These are phyloP conservation scores for Lobophora halterata DNA, from an alignment of 2,888 invertebrate species.

Conservation along the genomic window DNA sequence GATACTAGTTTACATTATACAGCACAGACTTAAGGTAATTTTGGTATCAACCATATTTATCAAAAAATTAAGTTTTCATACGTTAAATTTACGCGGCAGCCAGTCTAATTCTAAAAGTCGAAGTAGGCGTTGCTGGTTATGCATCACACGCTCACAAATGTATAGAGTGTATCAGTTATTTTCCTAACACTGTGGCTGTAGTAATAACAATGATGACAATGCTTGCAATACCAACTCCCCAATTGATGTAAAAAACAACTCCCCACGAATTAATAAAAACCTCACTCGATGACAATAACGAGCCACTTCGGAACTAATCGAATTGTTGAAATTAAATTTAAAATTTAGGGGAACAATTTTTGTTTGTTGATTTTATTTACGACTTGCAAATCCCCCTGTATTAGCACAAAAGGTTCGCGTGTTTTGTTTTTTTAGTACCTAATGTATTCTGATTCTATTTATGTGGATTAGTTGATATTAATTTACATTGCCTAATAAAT, in stretches of 20 bases:
- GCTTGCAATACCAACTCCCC: constrained; percentile 67
- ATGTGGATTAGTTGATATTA: too few relatives aligned
- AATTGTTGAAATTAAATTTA: constrained; percentile 65
- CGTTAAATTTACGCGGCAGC: too few relatives aligned
- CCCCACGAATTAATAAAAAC: constrained; percentile 76
- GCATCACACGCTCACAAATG: too few relatives aligned
- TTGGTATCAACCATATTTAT: too few relatives aligned
- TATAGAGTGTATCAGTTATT: constrained; percentile 8
- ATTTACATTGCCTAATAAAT: too few relatives aligned
- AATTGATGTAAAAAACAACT: too few relatives aligned
- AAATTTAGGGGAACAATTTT: constrained; percentile 42
- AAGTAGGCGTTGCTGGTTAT: too few relatives aligned
- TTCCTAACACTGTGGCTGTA: constrained; percentile 17
- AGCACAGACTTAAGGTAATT: too few relatives aligned
- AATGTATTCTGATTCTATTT: constrained; percentile 1
- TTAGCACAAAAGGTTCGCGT: constrained; percentile 2
- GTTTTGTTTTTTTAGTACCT: constrained; percentile 5
- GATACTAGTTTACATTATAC: too few relatives aligned
- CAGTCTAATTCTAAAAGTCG: too few relatives aligned
- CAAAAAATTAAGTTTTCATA: too few relatives aligned
- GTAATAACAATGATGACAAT: constrained; percentile 58
- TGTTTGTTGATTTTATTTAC: constrained; percentile 37
- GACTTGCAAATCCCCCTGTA: constrained; percentile 21
- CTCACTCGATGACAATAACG: constrained; percentile 73
- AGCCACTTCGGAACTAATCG: constrained; percentile 72